Evolutionary conservation across 2,113 vertebrate species (phyloP), one percentile per base, ranked within the genome.

Genomic region (Oreotrochilus melanogaster): DNA sequence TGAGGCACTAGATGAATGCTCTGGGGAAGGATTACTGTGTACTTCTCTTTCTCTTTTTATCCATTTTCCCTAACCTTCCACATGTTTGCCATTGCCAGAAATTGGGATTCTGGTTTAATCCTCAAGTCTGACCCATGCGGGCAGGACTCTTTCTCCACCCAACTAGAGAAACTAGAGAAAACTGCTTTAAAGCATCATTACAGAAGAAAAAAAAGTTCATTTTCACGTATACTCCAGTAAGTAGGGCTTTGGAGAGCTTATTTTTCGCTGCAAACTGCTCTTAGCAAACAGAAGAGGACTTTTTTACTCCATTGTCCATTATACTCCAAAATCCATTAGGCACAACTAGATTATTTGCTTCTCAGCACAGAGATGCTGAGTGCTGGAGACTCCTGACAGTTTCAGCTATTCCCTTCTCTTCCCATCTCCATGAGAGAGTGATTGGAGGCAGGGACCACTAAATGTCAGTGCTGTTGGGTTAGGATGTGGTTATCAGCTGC

Each of bases 391-490:
- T 24, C 33, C 30, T n/a, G 48, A 39, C 21, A 4, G 78, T 84
- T 87, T 57, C 88, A 80, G 12, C 58, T 65, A 45, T 27, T 19
- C 35, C 33, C 37, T 62, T 73, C 30, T 90, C 30, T 53, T 80
- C 15, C 27, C 33, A 62, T 14, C 5, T 73, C 37, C 64, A 42
- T 0, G 2, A 79, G 21, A 37, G 39, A 28, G 35, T 25, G 31
- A 2, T 0, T n/a, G 14, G 50, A n/a, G 12, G 15, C 23, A 81
- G 66, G 10, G 14, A 57, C 9, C 0, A 0, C 30, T 61, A 43
- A 72, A 24, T 39, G 9, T 31, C 37, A 27, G 0, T 33, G 28
- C 43, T 82, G 57, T 61, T 0, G 4, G 47, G n/a, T 7, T 66
- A 61, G 56, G 64, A 74, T 42, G 31, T 33, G 33, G 12, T 9